Percentiles rank a stretch among this genome's conserved stretches.
Conservation (phyloP, 2,113 vertebrate species). For the Eira barbara region DNA sequence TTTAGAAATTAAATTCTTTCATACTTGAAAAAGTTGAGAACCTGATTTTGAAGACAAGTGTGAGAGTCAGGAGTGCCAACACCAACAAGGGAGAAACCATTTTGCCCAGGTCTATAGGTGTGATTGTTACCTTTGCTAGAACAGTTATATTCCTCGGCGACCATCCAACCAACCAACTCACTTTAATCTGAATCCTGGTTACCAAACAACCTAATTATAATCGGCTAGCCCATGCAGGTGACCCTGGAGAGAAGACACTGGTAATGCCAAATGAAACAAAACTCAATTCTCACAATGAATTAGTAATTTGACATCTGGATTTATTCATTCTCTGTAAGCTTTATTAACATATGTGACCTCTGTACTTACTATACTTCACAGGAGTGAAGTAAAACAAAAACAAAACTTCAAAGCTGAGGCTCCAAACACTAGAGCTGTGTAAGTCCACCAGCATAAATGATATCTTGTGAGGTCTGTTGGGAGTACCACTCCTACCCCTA, state of each 20-base stretch:
- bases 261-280: neutral
- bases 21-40: neutral
- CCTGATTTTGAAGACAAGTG: neutral
- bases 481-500: neutral
- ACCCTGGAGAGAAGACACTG: neutral
- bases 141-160: neutral
- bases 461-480: neutral
- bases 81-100: neutral
- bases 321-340: neutral
- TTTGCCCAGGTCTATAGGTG: neutral
- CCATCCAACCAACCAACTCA: neutral
- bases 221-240: neutral
- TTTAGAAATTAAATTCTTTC: conserved; percentile 10
- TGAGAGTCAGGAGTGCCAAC: neutral
- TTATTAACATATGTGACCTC: neutral
- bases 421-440: neutral
- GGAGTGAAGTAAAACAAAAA: neutral
- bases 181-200: neutral
- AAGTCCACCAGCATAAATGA: neutral
- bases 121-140: neutral
- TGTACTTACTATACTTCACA: neutral
- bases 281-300: neutral
- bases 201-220: neutral
- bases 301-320: neutral
- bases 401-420: conserved; percentile 5